Base-by-base conservation (phyloP, 2,113 vertebrate genomes). In the Macaca mulatta region DNA sequence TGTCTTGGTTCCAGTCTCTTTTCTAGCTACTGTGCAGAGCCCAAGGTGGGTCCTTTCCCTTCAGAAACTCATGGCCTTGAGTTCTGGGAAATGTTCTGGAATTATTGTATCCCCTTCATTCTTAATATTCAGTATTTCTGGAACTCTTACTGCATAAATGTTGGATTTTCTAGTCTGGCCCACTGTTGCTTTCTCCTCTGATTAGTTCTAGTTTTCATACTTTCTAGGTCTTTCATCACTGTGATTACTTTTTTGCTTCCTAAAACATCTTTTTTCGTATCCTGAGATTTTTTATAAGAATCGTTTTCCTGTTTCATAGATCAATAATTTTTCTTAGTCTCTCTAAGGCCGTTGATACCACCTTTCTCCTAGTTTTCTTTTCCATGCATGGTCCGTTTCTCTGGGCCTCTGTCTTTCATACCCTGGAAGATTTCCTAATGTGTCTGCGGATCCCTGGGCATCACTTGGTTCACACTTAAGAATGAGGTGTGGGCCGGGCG, bases 321-420 rank as follows among this genome's bases (percentile, higher is more conserved):
- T 67, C 55, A 32, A 1, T 50, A 6, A 16, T 43, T 11, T 45
- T 70, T 45, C 45, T 77, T 45, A 40, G 30, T 55, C n/a, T 59
- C 50, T 17, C 75, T 9, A 18, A 45, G 55, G 45, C 20, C 8
- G 1, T 1, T 1, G 17, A 4, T 3, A 2, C 23, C 4, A 27
- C 30, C 22, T 22, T 9, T 48, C 2, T 2, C 6, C 25, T 48
- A 14, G 11, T 22, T 74, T 93, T 23, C 72, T 55, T 83, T 50
- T 20, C 85, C 10, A 59, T 16, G 2, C 6, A 6, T 0, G 6
- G 10, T 9, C 18, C 27, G 38, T 75, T 50, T 75, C 70, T 20
- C 70, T 7, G 30, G 64, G 77, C 32, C 32, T 32, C 45, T 45
- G 50, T 22, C 43, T 79, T 13, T 43, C 30, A 0, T 20, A 25